Conservation (phyloP, 2,797 vertebrate species). For the Oreochromis grahami region DNA sequence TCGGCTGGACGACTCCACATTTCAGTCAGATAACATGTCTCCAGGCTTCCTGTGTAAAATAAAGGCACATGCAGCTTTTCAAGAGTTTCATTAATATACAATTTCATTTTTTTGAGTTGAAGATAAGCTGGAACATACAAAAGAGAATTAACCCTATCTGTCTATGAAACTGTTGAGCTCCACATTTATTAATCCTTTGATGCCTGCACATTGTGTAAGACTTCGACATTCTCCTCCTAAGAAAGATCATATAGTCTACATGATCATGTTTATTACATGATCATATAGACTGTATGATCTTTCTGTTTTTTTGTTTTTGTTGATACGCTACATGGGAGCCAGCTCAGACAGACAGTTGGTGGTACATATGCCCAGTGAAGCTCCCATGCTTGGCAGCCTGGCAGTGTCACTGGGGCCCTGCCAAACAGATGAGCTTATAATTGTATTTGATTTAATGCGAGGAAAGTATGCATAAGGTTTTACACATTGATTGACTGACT, state of each 20-base stretch:
- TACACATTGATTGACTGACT: background rate
- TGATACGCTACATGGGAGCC: background rate
- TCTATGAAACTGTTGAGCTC: constrained; percentile 30
- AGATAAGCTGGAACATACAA: constrained; percentile 34
- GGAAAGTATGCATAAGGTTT: background rate
- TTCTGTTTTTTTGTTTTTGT: background rate
- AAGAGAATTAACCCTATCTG: constrained; percentile 33
- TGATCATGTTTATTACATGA: background rate
- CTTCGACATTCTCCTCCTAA: background rate
- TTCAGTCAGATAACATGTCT: background rate
- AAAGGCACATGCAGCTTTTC: constrained; percentile 1
- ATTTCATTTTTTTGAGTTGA: constrained; percentile 25
- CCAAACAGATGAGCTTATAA: constrained; percentile 37
- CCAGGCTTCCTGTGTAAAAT: background rate
- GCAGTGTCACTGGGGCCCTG: background rate
- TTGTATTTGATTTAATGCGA: constrained; percentile 28
- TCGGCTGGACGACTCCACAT: background rate
- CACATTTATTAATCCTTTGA: constrained; percentile 4
- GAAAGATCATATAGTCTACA: background rate
- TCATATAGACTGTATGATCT: background rate
- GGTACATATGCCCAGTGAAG: constrained; percentile 24
- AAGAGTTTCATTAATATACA: constrained; percentile 40
- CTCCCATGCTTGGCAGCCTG: background rate
- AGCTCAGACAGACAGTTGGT: constrained; percentile 24
- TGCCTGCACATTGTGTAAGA: background rate